Base-by-base conservation (phyloP, 2,797 vertebrate genomes). In the Chaenodraco wilsoni region DNA sequence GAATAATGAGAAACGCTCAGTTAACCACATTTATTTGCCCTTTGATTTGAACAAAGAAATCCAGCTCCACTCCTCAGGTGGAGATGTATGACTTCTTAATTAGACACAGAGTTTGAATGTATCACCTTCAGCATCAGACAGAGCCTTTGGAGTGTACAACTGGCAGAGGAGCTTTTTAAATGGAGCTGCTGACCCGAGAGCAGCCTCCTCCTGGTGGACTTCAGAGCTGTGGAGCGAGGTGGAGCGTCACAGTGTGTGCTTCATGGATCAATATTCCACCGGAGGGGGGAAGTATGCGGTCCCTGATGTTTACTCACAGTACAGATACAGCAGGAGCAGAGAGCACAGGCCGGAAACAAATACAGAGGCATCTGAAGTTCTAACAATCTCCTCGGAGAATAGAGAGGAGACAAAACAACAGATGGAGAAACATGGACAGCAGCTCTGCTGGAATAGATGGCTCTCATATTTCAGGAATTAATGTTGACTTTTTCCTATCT, bases 361-460 rank as follows among this genome's bases (percentile, higher is more conserved):
- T 21, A 82, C 54, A n/a, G 57, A 61, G 75, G 44, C 63, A 13
- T 45, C 60, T 72, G 74, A 83, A 82, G 71, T 86, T 81, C 76
- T 91, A 93, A 91, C 69, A 78, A 93, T 89, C 74, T 83, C 90
- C 89, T 89, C 69, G 13, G 87, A 91, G 91, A 85, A 84, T 82
- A 85, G 49, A 75, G 40, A 65, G 31, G 48, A 64, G 23, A 44
- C 0, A 19, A 23, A 75, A 48, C 46, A 63, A 59, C 17, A 71
- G 65, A 37, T 7, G 55, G 46, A 57, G 50, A 57, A 69, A 78
- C 14, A 48, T n/a, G 14, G 16, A 68, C 15, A 67, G 3, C 55
- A 31, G 16, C 21, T 64, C 58, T 52, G 31, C 46, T 51, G 16
- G 19, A 27, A 37, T 45, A 3, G 48, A 58, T 17, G 23, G 40